Conservation (phyloP, 2,113 vertebrate genomes). For the Muscicapa adusta region DNA sequence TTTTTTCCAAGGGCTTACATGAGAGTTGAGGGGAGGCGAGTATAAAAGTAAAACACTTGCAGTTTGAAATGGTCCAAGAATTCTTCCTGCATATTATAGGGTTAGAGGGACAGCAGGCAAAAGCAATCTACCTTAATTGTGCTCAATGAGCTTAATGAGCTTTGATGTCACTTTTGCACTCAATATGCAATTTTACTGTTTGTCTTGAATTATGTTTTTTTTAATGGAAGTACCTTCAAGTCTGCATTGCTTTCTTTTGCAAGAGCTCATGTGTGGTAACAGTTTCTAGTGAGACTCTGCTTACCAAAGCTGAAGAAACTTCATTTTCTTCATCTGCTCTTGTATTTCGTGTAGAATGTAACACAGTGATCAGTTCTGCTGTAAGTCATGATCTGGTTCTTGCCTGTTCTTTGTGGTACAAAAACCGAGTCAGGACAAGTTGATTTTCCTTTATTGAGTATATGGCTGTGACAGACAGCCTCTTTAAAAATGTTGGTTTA, state of each 20-base stretch:
- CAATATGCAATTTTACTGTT: not conserved
- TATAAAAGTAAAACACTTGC: not conserved
- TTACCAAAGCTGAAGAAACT: not conserved
- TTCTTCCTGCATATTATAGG: not conserved
- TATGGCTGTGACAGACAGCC: not conserved
- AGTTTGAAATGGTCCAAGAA: not conserved
- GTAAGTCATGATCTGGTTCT: not conserved
- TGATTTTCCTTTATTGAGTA: not conserved
- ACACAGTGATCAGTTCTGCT: not conserved
- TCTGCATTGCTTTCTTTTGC: not conserved
- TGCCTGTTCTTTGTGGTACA: not conserved
- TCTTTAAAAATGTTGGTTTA: not conserved
- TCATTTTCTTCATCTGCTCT: not conserved
- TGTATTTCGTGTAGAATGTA: not conserved
- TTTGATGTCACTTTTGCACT: not conserved
- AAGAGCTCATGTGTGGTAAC: not conserved
- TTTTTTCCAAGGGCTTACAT: not conserved
- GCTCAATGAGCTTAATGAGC: not conserved
- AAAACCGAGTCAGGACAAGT: not conserved
- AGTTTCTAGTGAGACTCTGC: not conserved
- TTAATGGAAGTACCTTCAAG: not conserved
- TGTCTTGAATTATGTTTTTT: not conserved
- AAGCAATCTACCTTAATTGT: not conserved
- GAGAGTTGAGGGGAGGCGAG: not conserved
- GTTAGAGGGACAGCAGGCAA: not conserved